These are phyloP conservation scores for Aphidius colemani DNA, from an alignment of 2,888 invertebrate genomes.

Conservation along the genomic window DNA sequence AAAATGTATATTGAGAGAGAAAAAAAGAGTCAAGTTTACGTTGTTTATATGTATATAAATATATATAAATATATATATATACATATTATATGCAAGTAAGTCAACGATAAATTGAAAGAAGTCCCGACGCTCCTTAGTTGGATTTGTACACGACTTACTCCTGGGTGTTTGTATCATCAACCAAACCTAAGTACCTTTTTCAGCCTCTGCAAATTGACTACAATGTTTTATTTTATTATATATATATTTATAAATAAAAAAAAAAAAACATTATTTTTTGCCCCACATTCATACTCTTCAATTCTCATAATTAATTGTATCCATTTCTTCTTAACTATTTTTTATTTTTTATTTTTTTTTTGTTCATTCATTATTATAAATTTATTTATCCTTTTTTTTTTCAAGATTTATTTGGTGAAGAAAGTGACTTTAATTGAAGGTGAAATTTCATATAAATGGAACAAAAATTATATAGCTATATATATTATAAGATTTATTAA, in stretches of 20 bases:
- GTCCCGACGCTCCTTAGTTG: constrained; percentile 36
- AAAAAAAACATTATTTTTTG: too few relatives aligned
- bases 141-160: constrained; percentile 14
- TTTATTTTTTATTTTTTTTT: constrained; percentile 3
- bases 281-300: too few relatives aligned
- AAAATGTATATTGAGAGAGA: constrained; percentile 1
- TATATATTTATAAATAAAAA: too few relatives aligned
- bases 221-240: not conserved
- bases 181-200: not conserved
- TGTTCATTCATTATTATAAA: not conserved
- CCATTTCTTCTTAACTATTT: not conserved
- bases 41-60: too few relatives aligned
- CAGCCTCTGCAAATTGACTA: constrained; percentile 26
- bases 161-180: constrained; percentile 14
- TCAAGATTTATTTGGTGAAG: too few relatives aligned
- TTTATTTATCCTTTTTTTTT: too few relatives aligned
- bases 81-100: constrained; percentile 27
- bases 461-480: too few relatives aligned
- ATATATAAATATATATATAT: not conserved
- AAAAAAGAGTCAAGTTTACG: constrained; percentile 9
- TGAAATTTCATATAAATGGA: too few relatives aligned
- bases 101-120: constrained; percentile 36
- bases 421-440: too few relatives aligned
- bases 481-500: too few relatives aligned
- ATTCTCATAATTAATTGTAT: too few relatives aligned